Base-by-base conservation (phyloP, 2,113 vertebrate genomes). In the Atlantisia rogersi region DNA sequence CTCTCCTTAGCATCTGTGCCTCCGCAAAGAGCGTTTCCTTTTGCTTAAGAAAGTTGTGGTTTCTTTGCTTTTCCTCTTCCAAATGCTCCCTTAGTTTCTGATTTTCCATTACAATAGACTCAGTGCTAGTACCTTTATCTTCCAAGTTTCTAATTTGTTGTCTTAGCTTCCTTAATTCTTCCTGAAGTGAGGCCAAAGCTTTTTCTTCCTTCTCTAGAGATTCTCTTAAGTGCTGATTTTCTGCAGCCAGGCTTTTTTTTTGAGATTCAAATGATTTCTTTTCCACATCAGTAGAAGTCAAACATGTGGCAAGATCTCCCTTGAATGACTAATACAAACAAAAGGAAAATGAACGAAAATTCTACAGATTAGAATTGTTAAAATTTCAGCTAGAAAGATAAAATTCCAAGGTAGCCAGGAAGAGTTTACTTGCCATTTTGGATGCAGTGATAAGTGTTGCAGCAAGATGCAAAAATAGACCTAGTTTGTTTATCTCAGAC, bases 201-300 rank as follows among this genome's bases (percentile, higher is more conserved):
- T 97, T 98, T 94, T 99, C 99, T 95, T 99, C 98, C 17, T 96
- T 98, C 83, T 99, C 98, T 83, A 99, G 96, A 46, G 98, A 98
- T 73, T 90, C 97, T 95, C 98, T 98, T 95, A 99, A 96, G 67
- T 97, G 97, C 88, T 98, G 97, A 96, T 99, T 99, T 97, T 99
- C 99, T 60, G 91, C 96, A 63, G 97, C 96, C 86, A 99, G 96
- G 63, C 76, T 97, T 69, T 97, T 97, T 84, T 98, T 98, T 92
- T 97, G 97, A 80, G 97, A 98, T 94, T 98, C 97, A 85, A 98
- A 98, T 67, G 97, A 90, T 25, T 89, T 97, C 88, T 97, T 98
- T 87, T 98, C 98, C 74, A 97, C 94, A 20, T 97, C 94, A 10
- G 97, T 98, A 86, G 97, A 94, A 53, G 96, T 98, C 95, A 99